Percentiles rank a stretch among this genome's conserved stretches.
These are phyloP conservation scores for Eulithis testata DNA, from an alignment of 2,888 invertebrate species.

Conservation along the genomic window DNA sequence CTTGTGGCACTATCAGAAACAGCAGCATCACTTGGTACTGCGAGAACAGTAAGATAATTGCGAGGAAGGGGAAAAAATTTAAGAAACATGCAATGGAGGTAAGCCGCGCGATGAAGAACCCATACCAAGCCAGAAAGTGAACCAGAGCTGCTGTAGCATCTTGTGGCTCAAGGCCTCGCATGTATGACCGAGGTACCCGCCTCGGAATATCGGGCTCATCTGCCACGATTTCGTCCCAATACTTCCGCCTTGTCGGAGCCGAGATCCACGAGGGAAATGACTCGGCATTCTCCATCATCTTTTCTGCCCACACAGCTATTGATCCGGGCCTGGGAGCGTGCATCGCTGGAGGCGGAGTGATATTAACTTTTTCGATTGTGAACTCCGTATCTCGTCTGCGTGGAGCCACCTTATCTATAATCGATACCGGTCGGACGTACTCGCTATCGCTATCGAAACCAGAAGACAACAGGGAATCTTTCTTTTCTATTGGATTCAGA, in stretches of 20 bases:
- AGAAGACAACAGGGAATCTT: conserved; percentile 42
- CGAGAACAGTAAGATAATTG: conserved; percentile 83
- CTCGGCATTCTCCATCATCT: conserved; percentile 84
- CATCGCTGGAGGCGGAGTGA: conserved; percentile 79
- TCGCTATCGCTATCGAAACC: conserved; percentile 69
- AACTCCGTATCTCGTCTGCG: conserved; percentile 60
- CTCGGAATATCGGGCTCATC: conserved; percentile 73
- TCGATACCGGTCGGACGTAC: conserved; percentile 68
- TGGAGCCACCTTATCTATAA: conserved; percentile 72
- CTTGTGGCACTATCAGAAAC: conserved; percentile 87
- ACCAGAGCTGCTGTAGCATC: conserved; percentile 88
- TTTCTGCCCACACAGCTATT: conserved; percentile 76
- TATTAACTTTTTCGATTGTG: conserved; percentile 72
- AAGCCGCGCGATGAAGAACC: conserved; percentile 89
- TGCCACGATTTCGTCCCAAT: conserved; percentile 61
- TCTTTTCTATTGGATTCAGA: conserved; percentile 51
- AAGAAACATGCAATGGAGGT: conserved; percentile 88
- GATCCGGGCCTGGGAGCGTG: conserved; percentile 72
- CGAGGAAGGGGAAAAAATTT: conserved; percentile 86
- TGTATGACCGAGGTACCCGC: conserved; percentile 76
- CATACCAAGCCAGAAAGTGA: conserved; percentile 91
- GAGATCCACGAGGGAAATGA: conserved; percentile 80
- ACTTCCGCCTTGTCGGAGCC: conserved; percentile 74
- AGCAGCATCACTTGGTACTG: conserved; percentile 88
- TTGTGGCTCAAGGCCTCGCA: conserved; percentile 89